phyloP scores from a whole-genome alignment of 2,113 vertebrate genomes.

The Mobula hypostoma region DNA sequence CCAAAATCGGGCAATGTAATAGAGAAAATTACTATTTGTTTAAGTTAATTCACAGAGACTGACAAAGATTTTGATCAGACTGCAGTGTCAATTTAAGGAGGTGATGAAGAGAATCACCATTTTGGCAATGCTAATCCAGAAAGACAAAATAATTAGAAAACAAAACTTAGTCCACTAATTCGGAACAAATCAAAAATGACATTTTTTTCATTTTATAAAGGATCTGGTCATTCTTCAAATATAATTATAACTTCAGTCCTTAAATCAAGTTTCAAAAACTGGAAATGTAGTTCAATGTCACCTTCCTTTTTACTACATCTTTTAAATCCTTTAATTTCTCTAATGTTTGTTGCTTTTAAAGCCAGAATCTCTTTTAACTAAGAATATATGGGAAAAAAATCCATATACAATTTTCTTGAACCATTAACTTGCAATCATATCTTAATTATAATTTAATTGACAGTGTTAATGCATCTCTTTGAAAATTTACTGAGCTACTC shows the following conservation, averaged over 20 bases:
- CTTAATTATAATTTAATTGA: slow-evolving; percentile 11
- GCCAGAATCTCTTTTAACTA: neutral
- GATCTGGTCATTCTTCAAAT: neutral
- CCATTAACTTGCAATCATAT: neutral
- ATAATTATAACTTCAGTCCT: neutral
- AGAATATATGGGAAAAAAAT: neutral
- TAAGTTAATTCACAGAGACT: neutral
- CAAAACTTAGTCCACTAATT: neutral
- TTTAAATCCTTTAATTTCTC: neutral
- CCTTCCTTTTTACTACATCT: neutral
- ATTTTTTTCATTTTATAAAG: neutral
- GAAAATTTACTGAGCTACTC: neutral
- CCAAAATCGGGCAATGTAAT: neutral
- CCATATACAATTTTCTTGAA: neutral
- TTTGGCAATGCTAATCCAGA: neutral
- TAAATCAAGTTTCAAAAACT: neutral
- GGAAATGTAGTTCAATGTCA: neutral
- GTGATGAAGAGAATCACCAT: neutral
- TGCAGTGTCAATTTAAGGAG: neutral
- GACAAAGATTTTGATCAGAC: neutral
- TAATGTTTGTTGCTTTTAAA: slow-evolving; percentile 9
- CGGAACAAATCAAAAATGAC: neutral
- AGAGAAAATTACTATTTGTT: neutral
- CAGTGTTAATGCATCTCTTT: neutral
- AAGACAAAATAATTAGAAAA: neutral